Conservation (phyloP, 2,888 invertebrate genomes). For the Nesidiocoris tenuis region DNA sequence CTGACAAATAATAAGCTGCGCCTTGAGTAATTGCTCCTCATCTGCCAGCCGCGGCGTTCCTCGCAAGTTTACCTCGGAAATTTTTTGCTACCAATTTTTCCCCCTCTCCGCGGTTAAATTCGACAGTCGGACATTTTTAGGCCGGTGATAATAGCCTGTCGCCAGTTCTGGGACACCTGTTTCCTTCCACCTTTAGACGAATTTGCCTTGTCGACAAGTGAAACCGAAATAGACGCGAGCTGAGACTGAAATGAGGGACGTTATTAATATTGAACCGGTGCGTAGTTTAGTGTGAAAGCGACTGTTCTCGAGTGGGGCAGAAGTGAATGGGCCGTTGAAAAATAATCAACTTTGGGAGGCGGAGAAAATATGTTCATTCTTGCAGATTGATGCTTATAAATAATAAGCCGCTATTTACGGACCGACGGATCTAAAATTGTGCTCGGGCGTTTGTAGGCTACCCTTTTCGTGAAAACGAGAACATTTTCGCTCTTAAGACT, state of each 20-base stretch:
- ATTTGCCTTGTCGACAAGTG: not conserved
- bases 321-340: not conserved
- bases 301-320: not conserved
- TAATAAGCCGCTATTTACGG: too few relatives aligned
- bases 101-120: not conserved
- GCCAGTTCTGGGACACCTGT: not conserved
- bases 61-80: not conserved
- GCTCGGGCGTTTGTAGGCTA: too few relatives aligned
- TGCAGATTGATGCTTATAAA: too few relatives aligned
- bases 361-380: too few relatives aligned
- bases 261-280: not conserved
- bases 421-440: too few relatives aligned
- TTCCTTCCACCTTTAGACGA: not conserved
- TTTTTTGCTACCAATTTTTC: not conserved
- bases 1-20: not conserved
- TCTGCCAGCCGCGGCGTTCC: not conserved
- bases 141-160: not conserved
- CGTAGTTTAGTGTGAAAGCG: not conserved
- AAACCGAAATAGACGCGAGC: not conserved
- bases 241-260: not conserved
- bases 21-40: not conserved
- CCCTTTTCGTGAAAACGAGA: too few relatives aligned
- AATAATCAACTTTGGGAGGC: not conserved
- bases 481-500: too few relatives aligned
- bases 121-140: not conserved